Evolutionary conservation across 1,140 invertebrate genomes (phyloP).

Genomic region (Cyphomyrmex costatus): DNA sequence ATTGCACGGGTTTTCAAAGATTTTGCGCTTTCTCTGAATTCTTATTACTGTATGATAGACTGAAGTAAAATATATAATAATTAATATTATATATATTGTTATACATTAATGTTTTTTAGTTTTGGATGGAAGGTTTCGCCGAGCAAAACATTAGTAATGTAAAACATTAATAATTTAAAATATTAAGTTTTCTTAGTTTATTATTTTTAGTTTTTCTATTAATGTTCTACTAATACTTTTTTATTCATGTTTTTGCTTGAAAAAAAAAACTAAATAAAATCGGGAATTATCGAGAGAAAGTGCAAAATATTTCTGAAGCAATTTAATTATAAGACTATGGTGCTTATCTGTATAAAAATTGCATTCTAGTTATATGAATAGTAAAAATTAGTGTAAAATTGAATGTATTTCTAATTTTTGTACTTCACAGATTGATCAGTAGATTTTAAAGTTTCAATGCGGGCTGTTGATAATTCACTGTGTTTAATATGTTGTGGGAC

Average conservation of each 20-base stretch:
- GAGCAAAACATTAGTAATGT: background rate
- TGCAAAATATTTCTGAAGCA: constrained; percentile 18
- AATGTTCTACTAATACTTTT: background rate
- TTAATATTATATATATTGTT: background rate
- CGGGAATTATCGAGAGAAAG: background rate
- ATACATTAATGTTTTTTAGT: background rate
- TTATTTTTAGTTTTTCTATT: no score
- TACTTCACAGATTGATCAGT: constrained; percentile 67
- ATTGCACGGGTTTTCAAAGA: background rate
- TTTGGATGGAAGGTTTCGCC: background rate
- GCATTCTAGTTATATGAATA: background rate
- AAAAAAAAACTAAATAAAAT: background rate
- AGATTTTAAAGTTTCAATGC: constrained; percentile 63
- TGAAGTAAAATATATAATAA: background rate
- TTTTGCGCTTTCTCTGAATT: constrained; percentile 4
- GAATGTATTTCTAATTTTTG: constrained; percentile 8
- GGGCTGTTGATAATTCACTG: constrained; percentile 45
- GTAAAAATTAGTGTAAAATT: background rate
- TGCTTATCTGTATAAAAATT: background rate
- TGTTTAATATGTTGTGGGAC: constrained; percentile 18
- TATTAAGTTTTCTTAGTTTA: no score
- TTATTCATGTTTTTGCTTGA: background rate
- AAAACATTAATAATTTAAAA: background rate
- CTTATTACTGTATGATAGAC: background rate
- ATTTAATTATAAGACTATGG: background rate